Evolutionary conservation across 2,888 invertebrate genomes (phyloP).

Genomic region (Germaria angustata): DNA sequence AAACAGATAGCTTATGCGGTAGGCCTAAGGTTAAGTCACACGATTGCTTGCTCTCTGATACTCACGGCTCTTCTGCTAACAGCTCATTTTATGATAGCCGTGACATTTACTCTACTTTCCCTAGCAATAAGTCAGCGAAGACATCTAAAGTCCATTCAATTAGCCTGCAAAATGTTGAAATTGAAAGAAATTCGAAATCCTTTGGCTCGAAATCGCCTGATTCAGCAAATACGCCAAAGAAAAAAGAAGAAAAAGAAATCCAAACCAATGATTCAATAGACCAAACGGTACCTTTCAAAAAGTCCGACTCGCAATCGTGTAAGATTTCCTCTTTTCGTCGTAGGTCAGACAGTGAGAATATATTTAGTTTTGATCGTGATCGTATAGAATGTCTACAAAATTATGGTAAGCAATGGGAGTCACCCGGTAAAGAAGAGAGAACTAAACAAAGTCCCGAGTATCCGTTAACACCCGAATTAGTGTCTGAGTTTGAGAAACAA

Average conservation of each 20-base stretch:
- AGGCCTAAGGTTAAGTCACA: slow-evolving; percentile 82
- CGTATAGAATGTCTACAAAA: slow-evolving; percentile 87
- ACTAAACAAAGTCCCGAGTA: slow-evolving; percentile 82
- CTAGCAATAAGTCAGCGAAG: slow-evolving; percentile 82
- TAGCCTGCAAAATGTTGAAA: slow-evolving; percentile 86
- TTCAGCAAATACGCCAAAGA: slow-evolving; percentile 74
- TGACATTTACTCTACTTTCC: slow-evolving; percentile 84
- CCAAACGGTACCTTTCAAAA: slow-evolving; percentile 72
- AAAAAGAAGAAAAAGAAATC: slow-evolving; percentile 76
- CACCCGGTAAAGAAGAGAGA: slow-evolving; percentile 80
- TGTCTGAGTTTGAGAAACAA: slow-evolving; percentile 84
- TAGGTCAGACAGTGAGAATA: slow-evolving; percentile 85
- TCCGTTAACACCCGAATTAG: slow-evolving; percentile 82
- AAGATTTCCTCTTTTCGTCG: slow-evolving; percentile 82
- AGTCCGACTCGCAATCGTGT: slow-evolving; percentile 75
- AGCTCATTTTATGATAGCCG: slow-evolving; percentile 82
- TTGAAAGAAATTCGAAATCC: slow-evolving; percentile 82
- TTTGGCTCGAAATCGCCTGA: slow-evolving; percentile 78
- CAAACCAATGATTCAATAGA: slow-evolving; percentile 77
- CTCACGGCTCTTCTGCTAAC: slow-evolving; percentile 77
- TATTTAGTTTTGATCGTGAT: slow-evolving; percentile 89
- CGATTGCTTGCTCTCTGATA: slow-evolving; percentile 83
- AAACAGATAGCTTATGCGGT: slow-evolving; percentile 71
- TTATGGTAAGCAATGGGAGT: slow-evolving; percentile 77
- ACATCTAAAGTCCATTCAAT: slow-evolving; percentile 85